These are phyloP conservation scores for Pteropus rufus DNA, from an alignment of 2,797 vertebrate species.

Conservation along the genomic window DNA sequence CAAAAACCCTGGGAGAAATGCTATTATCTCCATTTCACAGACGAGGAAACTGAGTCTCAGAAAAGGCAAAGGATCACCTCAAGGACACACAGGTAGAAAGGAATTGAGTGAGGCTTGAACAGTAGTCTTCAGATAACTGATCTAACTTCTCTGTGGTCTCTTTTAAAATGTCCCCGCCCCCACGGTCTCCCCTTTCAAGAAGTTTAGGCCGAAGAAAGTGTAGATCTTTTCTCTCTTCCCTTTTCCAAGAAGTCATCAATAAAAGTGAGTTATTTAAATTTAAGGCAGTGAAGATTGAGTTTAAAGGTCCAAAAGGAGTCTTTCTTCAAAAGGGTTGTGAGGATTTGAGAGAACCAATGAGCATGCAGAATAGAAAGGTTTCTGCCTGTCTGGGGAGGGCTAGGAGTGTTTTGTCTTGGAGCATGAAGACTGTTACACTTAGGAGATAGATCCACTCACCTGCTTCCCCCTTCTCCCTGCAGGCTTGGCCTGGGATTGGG, in stretches of 20 bases:
- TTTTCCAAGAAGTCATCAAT: background rate
- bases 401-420: background rate
- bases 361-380: background rate
- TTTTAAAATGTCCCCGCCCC: background rate
- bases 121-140: background rate
- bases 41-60: background rate
- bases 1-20: background rate
- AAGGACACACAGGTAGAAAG: background rate
- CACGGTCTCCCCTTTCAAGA: background rate
- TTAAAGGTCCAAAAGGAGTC: background rate
- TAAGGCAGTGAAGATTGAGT: background rate
- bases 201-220: background rate
- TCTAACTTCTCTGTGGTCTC: background rate
- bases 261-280: background rate
- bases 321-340: background rate
- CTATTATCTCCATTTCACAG: background rate
- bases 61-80: background rate
- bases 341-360: background rate
- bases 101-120: background rate
- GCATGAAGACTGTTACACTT: background rate
- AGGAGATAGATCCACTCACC: background rate
- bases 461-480: background rate
- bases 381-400: background rate
- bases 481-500: slow-evolving; percentile 21
- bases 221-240: background rate